Base-by-base conservation (phyloP, 2,888 invertebrate species). In the Polydrusus cervinus region DNA sequence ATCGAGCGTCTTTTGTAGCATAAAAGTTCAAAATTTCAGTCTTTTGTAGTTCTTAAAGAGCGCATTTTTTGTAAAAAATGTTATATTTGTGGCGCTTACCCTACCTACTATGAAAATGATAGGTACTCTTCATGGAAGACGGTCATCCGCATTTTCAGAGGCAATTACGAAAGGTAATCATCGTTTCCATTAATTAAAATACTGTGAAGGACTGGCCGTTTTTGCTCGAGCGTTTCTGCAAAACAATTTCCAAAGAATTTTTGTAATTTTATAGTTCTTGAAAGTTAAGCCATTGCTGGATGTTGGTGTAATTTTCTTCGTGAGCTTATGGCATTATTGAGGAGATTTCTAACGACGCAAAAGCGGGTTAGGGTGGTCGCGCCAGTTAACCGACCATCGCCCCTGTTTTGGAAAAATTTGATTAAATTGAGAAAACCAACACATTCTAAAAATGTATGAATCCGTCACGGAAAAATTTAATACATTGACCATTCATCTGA, bases 161-260 rank as follows among this genome's bases (percentile, higher is more conserved):
- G 73, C 62, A 73, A 70, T 70, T 74, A 69, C 62, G 34, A 62
- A 25, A 62, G 68, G 53, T 69, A 68, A 64, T 60, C 62, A 51
- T 40, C 47, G 68, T 68, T 70, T 74, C 64, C 69, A 74, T 74
- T 74, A 75, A 75, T 75, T 75, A 71, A 75, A 75, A 69, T 74
- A 69, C 75, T 66, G 75, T 75, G 75, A 71, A 71, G 71, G 38
- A 66, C 57, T 49, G 71, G 11, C 25, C 55, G 61, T 45, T 61
- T 40, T 25, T 40, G 45, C 61, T 40, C 66, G 6, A 30, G 8
- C 61, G 47, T 66, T 75, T 75, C 75, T 51, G 60, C 70, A 64
- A 66, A 75, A 71, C 75, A 53, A 71, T 75, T 75, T 75, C 60
- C 34, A 51, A 61, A 51, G 75, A 65, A 73, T 68, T 74, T 68